These are phyloP conservation scores for Tetramorium alpestre DNA, from an alignment of 1,140 invertebrate genomes.

Conservation along the genomic window DNA sequence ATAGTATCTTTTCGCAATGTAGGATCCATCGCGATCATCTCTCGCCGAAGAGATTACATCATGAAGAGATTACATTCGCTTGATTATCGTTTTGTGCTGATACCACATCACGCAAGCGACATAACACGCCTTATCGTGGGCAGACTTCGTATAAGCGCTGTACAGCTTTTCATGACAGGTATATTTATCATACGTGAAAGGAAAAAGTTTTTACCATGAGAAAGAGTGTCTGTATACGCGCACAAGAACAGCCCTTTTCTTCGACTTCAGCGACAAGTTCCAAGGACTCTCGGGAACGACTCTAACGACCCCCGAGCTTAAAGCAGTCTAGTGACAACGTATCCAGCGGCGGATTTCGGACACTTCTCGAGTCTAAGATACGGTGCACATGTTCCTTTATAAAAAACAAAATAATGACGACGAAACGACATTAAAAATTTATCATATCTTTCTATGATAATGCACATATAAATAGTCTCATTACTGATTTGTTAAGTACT, in stretches of 20 bases:
- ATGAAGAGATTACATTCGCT: too few relatives aligned
- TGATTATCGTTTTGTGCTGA: not conserved
- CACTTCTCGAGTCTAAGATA: not conserved
- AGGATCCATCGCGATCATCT: not conserved
- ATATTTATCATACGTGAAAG: conserved; percentile 44
- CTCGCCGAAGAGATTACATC: not conserved
- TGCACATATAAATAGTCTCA: not conserved
- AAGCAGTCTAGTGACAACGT: not conserved
- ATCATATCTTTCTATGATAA: not conserved
- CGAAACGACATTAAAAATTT: not conserved
- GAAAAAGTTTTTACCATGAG: conserved; percentile 15
- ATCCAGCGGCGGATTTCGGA: not conserved
- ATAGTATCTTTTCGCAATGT: not conserved
- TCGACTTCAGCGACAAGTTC: not conserved
- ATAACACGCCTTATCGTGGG: conserved; percentile 1
- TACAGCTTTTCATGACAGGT: conserved; percentile 25
- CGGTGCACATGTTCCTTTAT: not conserved
- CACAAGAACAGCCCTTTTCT: conserved; percentile 21
- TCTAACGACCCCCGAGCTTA: conserved; percentile 4
- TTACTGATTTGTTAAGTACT: not conserved
- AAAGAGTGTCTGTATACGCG: not conserved
- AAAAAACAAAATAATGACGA: not conserved
- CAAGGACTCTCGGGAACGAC: not conserved
- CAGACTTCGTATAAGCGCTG: not conserved
- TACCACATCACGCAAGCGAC: not conserved